phyloP scores from a whole-genome alignment of 2,113 vertebrate species.

The Lagopus muta region DNA sequence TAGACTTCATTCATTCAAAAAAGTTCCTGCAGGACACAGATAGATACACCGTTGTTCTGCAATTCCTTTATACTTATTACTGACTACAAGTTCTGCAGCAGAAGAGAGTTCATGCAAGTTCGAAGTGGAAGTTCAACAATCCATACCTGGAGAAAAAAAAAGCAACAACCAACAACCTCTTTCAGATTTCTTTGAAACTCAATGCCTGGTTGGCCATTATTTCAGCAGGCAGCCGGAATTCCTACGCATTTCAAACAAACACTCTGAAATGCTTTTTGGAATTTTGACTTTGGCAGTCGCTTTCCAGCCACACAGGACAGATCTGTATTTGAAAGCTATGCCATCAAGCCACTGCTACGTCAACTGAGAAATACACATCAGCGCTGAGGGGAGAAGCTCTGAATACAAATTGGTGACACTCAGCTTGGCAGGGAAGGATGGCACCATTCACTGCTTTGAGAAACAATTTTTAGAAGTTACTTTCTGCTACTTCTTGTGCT shows the following conservation, averaged over 20 bases:
- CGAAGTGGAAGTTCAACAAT: not conserved
- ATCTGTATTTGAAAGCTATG: not conserved
- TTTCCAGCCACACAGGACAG: not conserved
- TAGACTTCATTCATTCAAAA: not conserved
- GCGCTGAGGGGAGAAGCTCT: not conserved
- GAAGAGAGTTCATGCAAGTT: not conserved
- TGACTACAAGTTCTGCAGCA: not conserved
- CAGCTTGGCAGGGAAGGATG: not conserved
- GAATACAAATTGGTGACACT: not conserved
- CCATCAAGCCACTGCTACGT: not conserved
- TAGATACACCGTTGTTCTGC: not conserved
- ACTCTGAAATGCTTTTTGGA: not conserved
- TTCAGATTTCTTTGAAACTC: not conserved
- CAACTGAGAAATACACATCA: not conserved
- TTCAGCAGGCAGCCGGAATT: not conserved
- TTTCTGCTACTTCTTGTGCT: not conserved
- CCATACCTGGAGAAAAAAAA: not conserved
- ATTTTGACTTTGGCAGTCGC: not conserved
- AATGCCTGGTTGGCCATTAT: not conserved
- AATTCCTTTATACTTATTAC: not conserved
- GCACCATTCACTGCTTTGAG: not conserved
- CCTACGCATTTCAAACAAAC: not conserved
- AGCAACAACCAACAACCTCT: not conserved
- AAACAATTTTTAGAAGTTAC: not conserved
- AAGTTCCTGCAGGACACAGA: not conserved